These are phyloP conservation scores for Cuniculus paca DNA, from an alignment of 2,797 vertebrate species.

Conservation along the genomic window DNA sequence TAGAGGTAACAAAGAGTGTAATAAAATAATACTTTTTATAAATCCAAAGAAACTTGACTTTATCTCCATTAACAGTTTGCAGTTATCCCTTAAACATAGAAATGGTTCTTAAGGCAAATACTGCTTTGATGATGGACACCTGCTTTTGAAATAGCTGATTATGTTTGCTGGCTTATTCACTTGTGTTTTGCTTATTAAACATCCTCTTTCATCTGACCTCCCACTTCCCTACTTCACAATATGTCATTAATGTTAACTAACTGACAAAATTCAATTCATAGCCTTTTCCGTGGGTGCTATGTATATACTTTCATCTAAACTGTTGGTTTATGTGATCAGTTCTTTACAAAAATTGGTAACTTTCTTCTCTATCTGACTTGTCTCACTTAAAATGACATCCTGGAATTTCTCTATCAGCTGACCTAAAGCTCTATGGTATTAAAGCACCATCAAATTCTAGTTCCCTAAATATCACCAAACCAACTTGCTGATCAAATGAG, in stretches of 20 bases:
- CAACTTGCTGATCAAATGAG: not conserved
- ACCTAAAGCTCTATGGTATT: not conserved
- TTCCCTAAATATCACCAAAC: not conserved
- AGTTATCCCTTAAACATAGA: not conserved
- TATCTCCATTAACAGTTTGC: not conserved
- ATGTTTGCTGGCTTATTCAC: not conserved
- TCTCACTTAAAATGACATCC: not conserved
- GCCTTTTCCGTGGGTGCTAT: not conserved
- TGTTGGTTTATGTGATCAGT: not conserved
- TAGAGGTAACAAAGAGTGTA: not conserved
- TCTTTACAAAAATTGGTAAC: not conserved
- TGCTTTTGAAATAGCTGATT: not conserved
- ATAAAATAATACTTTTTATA: slow-evolving; percentile 3
- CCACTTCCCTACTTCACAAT: not conserved
- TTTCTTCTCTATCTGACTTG: not conserved
- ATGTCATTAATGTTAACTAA: not conserved
- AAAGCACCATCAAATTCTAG: no score
- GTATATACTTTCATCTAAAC: not conserved
- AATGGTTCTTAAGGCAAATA: not conserved
- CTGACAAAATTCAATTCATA: not conserved
- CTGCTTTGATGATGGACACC: not conserved
- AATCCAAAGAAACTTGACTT: not conserved
- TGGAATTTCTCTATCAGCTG: not conserved
- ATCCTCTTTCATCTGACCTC: not conserved
- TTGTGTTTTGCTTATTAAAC: not conserved